Evolutionary conservation across 92 coral and sea anemone species (phyloP), one percentile per base, ranked within the genome.

Genomic region (Parazoanthus swiftii): DNA sequence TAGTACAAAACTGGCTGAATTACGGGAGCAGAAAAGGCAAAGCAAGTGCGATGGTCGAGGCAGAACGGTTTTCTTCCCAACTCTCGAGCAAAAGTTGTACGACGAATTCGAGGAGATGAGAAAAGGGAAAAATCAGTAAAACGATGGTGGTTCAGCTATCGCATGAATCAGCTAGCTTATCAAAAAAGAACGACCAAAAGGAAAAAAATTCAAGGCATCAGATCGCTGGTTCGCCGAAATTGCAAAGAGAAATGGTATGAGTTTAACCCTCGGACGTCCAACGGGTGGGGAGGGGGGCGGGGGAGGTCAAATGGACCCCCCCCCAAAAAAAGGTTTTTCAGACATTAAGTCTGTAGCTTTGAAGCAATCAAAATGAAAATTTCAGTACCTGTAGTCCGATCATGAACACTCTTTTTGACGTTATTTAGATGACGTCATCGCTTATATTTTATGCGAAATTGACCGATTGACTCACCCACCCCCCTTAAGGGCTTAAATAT

Each of bases 111-210:
- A 86, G 33, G 56, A 78, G 74, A 86, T 76, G 82, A 46, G 83
- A 46, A 46, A 46, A 58, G 20, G 13, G 18, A 21, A 51, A 56
- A 86, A 86, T 54, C 74, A 29, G 83, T 76, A 42, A 58, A 86
- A 76, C 83, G 82, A 39, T 59, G 89, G 89, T 86, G 89, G 89
- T 56, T 86, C 74, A 76, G 38, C 74, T 0, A 46, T 86, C 83
- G 82, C 23, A 70, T 76, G 83, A 79, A 79, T 51, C 70, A 79
- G 67, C 83, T 79, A 79, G 67, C 83, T 79, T 26, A 20, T 79
- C n/a, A 54, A 70, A 51, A 42, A 79, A 79, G 67, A 79, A 46
- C 6, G 43, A 33, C 83, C 83, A 33, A 70, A 79, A 79, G 83
- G 25, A 79, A 79, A 70, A 79, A 43, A 79, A 16, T 79, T 79